Evolutionary conservation across 1,140 invertebrate species (phyloP), one percentile per base, ranked within the genome.

Genomic region (Orius laevigatus): DNA sequence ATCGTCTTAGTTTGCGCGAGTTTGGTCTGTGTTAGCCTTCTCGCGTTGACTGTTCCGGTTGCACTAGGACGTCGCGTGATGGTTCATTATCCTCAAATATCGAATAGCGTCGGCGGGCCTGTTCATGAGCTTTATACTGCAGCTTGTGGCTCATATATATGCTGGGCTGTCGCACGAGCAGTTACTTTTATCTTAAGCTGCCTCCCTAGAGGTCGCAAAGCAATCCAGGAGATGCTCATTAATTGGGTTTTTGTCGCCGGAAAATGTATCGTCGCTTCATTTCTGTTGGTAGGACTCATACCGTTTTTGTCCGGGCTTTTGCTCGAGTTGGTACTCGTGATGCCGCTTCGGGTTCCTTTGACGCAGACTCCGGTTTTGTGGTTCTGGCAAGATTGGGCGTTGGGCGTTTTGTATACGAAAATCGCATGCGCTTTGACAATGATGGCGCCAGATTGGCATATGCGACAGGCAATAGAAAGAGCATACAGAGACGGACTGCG

Each of bases 51-150:
- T 5, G 68, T 97, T 41, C 94, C 94, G 18, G 89, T 90, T 9
- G 89, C 80, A 67, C 71, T 94, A 52, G 92, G 92, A 4, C 72
- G 90, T 8, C 74, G 80, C 55, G 71, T 91, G 6, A 90, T 95
- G 85, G 74, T n/a, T n/a, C 18, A 43, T 20, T 43, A 43, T 20
- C 41, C 41, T 20, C 41, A 43, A 15, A 11, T 43, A 14, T 67
- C 70, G 2, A n/a, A n/a, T n/a, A n/a, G n/a, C n/a, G n/a, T n/a
- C n/a, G 73, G 74, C 53, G 68, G 77, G 2, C 52, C 52, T 12
- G 80, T 95, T 0, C 92, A 98, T 62, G 95, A 98, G 64, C 66
- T 98, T 0, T 97, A 98, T 59, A 98, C 93, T 1, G 84, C 89
- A 0, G 88, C 91, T 0, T 86, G 82, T 63, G 91, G 94, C 0